phyloP scores from a whole-genome alignment of 2,888 invertebrate genomes.

The Drepana falcataria region DNA sequence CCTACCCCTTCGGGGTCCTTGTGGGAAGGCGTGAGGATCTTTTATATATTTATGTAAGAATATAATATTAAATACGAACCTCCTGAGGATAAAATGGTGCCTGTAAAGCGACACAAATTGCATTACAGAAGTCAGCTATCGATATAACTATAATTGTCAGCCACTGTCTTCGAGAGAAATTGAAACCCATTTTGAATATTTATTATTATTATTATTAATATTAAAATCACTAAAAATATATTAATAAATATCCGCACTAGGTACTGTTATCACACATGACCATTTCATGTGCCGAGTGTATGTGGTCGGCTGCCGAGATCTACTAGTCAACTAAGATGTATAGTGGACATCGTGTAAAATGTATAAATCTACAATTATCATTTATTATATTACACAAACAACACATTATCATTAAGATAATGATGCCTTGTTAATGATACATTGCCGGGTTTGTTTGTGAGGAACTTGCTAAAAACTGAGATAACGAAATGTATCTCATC shows the following conservation, averaged over 20 bases:
- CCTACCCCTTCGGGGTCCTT: too few species aligned
- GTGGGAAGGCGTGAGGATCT: too few species aligned
- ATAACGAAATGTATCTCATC: not conserved
- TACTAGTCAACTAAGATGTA: slow-evolving; percentile 35
- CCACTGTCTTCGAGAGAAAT: slow-evolving; percentile 87
- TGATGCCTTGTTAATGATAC: slow-evolving; percentile 18
- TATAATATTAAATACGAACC: slow-evolving; percentile 69
- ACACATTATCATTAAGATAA: slow-evolving; percentile 29
- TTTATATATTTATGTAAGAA: not conserved
- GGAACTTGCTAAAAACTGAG: not conserved
- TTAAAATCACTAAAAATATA: not conserved
- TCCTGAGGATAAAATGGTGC: slow-evolving; percentile 92
- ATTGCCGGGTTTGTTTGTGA: slow-evolving; percentile 17
- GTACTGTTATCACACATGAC: too few species aligned
- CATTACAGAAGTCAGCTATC: slow-evolving; percentile 90
- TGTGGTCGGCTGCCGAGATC: slow-evolving; percentile 31
- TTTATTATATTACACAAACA: slow-evolving; percentile 5
- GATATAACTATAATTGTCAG: slow-evolving; percentile 87
- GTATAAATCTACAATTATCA: too few species aligned
- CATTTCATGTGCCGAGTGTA: not conserved
- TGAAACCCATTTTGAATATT: slow-evolving; percentile 70
- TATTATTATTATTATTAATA: too few species aligned
- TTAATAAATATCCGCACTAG: not conserved
- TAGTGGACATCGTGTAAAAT: too few species aligned
- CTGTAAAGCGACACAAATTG: slow-evolving; percentile 89